Conservation (phyloP, 2,113 vertebrate species). For the Meriones unguiculatus region DNA sequence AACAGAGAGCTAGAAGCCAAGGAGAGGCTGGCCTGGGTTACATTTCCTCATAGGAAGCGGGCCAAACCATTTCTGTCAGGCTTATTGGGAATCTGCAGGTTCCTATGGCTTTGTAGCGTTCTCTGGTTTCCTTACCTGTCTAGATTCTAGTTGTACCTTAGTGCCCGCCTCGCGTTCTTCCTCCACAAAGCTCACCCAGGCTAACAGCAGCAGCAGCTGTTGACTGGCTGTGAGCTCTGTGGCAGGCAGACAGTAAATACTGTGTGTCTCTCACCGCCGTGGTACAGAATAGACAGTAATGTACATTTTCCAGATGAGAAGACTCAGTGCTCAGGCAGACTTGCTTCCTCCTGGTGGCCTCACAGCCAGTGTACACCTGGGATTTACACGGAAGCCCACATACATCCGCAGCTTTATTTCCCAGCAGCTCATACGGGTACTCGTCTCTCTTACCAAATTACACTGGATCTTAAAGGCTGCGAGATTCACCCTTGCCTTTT, state of each 20-base stretch:
- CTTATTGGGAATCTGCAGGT: not conserved
- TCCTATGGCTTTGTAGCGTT: not conserved
- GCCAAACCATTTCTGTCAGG: not conserved
- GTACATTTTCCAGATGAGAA: conserved; percentile 42
- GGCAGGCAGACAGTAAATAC: not conserved
- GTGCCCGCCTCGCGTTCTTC: not conserved
- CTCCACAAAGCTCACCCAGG: conserved; percentile 24
- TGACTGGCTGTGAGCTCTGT: not conserved
- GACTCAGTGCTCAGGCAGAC: not conserved
- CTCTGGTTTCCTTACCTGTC: not conserved
- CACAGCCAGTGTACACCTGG: not conserved
- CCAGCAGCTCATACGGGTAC: not conserved
- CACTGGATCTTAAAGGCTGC: not conserved
- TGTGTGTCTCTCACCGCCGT: not conserved
- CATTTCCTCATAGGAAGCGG: not conserved
- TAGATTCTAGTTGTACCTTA: not conserved
- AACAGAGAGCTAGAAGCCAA: not conserved
- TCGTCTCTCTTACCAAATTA: conserved; percentile 1
- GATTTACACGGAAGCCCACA: not conserved
- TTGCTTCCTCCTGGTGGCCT: not conserved
- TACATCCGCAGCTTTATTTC: conserved; percentile 6
- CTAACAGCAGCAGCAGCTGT: not conserved
- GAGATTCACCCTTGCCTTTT: conserved; percentile 16
- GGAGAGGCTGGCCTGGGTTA: not conserved
- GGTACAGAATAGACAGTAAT: conserved; percentile 16